Conservation (phyloP, 2,113 vertebrate species). For the Zeus faber region DNA sequence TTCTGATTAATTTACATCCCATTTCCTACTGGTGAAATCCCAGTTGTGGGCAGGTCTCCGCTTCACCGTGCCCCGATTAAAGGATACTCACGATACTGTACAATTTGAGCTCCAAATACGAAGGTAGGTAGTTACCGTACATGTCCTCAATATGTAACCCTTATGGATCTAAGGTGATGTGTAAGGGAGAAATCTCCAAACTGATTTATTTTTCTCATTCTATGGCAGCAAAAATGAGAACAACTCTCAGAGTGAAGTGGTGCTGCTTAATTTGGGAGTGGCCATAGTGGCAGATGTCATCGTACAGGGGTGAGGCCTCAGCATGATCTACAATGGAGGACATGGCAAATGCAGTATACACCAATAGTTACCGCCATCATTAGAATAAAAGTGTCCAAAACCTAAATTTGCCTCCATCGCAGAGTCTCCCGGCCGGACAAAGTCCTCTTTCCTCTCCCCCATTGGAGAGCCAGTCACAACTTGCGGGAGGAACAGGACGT, state of each 20-base stretch:
- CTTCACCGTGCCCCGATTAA: conserved; percentile 80
- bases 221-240: conserved; percentile 82
- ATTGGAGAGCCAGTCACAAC: conserved; percentile 64
- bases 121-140: conserved; percentile 80
- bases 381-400: background rate
- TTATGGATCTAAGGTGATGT: background rate
- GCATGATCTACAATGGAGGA: no score
- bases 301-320: conserved; percentile 76
- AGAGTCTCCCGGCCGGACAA: conserved; percentile 82
- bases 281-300: conserved; percentile 74
- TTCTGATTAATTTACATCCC: background rate
- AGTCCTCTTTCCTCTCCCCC: conserved; percentile 73
- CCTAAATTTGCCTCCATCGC: conserved; percentile 2
- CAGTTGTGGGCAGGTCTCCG: conserved; percentile 82
- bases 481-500: conserved; percentile 70
- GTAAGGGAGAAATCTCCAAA: background rate
- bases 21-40: conserved; percentile 12
- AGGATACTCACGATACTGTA: conserved; percentile 68
- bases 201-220: background rate
- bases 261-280: conserved; percentile 70
- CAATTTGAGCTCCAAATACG: conserved; percentile 84
- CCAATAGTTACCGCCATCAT: background rate
- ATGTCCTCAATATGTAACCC: no score
- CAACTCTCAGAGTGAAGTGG: conserved; percentile 81
- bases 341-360: no score